phyloP scores from a whole-genome alignment of 1,140 invertebrate species.

The Polypedilum vanderplanki region DNA sequence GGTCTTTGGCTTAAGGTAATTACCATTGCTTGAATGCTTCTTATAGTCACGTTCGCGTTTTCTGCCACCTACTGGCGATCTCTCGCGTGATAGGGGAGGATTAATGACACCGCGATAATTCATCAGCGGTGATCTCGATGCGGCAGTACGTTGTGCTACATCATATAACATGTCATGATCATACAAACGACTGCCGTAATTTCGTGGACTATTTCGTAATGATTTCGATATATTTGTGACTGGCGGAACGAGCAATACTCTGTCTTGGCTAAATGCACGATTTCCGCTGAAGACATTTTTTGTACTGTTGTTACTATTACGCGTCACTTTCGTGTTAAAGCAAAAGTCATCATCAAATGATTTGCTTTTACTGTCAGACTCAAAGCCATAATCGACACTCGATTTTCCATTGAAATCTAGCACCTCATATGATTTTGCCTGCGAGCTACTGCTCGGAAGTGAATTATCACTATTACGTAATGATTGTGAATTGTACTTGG shows the following conservation, averaged over 20 bases:
- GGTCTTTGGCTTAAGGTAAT: neutral
- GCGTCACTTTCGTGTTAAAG: slow-evolving; percentile 31
- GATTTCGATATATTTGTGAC: slow-evolving; percentile 32
- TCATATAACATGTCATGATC: slow-evolving; percentile 43
- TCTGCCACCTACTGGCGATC: neutral
- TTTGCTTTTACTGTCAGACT: slow-evolving; percentile 38
- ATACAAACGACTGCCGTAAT: slow-evolving; percentile 41
- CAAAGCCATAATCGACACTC: slow-evolving; percentile 36
- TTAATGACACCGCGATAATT: slow-evolving; percentile 36
- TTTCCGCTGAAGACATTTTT: slow-evolving; percentile 4
- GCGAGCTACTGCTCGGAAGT: slow-evolving; percentile 33
- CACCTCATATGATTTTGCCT: slow-evolving; percentile 31
- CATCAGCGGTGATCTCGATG: slow-evolving; percentile 37
- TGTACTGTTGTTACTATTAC: neutral
- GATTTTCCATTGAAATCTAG: slow-evolving; percentile 36
- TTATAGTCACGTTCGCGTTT: slow-evolving; percentile 3
- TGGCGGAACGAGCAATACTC: slow-evolving; percentile 33
- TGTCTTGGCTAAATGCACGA: slow-evolving; percentile 24
- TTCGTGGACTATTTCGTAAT: slow-evolving; percentile 38
- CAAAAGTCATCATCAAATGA: slow-evolving; percentile 43
- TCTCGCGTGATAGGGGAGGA: neutral
- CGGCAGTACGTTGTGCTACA: slow-evolving; percentile 37
- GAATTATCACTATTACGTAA: slow-evolving; percentile 31
- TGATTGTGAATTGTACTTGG: slow-evolving; percentile 30
- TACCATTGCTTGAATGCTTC: slow-evolving; percentile 7